phyloP scores from a whole-genome alignment of 2,797 vertebrate genomes.

The Martes flavigula region DNA sequence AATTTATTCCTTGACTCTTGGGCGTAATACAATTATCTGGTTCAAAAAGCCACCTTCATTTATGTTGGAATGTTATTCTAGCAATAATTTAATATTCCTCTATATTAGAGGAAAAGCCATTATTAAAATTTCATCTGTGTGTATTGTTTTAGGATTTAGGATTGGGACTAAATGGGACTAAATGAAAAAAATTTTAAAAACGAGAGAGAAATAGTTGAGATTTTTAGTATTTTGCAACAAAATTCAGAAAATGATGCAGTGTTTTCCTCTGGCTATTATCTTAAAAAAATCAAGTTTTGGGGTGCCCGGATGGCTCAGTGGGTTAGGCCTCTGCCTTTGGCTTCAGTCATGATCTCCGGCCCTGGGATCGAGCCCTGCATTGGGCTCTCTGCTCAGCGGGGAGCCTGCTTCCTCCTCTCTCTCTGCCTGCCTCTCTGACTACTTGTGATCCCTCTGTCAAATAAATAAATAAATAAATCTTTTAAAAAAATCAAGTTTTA shows the following conservation, averaged over 20 bases:
- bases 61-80: conserved; percentile 2
- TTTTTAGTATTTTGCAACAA: conserved; percentile 40
- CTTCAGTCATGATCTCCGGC: no score
- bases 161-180: not conserved
- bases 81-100: not conserved
- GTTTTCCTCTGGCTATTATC: not conserved
- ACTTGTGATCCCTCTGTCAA: no score
- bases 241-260: not conserved
- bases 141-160: conserved; percentile 18
- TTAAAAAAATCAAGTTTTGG: not conserved
- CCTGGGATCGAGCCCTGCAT: no score
- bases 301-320: no score
- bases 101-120: not conserved
- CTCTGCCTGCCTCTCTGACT: no score
- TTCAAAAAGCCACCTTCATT: not conserved
- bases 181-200: not conserved
- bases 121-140: not conserved
- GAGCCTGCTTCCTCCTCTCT: no score
- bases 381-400: no score
- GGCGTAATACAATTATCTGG: not conserved
- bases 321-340: no score
- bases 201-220: not conserved
- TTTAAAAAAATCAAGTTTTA: not conserved
- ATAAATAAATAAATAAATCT: no score
- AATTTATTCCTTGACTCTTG: not conserved